These are phyloP conservation scores for Anastatus disparis DNA, from an alignment of 1,140 invertebrate genomes.

Conservation along the genomic window DNA sequence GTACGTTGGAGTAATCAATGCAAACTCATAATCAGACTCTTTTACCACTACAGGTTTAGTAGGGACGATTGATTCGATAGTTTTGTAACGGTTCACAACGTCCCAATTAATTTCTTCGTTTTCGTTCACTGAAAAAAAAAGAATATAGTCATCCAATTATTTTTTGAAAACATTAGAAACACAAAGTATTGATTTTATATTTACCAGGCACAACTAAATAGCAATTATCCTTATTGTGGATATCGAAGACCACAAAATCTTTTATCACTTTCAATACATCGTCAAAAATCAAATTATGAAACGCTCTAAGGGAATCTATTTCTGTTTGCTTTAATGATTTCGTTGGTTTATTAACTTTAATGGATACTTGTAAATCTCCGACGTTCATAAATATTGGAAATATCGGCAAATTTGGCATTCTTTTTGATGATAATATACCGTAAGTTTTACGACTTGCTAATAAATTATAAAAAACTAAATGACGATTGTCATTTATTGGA, in stretches of 20 bases:
- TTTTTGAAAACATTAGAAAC: neutral
- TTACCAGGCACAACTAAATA: slow-evolving; percentile 81
- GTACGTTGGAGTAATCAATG: slow-evolving; percentile 55
- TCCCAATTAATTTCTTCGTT: slow-evolving; percentile 74
- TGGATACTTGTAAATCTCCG: slow-evolving; percentile 78
- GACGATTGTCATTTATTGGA: slow-evolving; percentile 52
- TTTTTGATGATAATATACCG: slow-evolving; percentile 71
- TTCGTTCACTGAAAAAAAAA: slow-evolving; percentile 37
- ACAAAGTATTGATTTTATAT: slow-evolving; percentile 10
- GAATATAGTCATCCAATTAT: neutral
- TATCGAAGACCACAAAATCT: slow-evolving; percentile 80
- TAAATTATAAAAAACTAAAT: slow-evolving; percentile 56
- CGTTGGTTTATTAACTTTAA: slow-evolving; percentile 68
- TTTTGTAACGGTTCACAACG: slow-evolving; percentile 62
- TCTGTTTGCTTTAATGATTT: slow-evolving; percentile 67
- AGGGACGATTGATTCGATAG: slow-evolving; percentile 52
- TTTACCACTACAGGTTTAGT: slow-evolving; percentile 39
- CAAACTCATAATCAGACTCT: slow-evolving; percentile 51
- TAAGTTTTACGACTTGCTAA: slow-evolving; percentile 59
- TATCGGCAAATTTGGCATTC: slow-evolving; percentile 71
- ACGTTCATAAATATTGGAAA: slow-evolving; percentile 90
- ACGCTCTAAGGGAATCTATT: slow-evolving; percentile 70
- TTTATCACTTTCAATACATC: slow-evolving; percentile 83
- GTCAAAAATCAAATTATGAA: slow-evolving; percentile 72
- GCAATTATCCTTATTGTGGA: slow-evolving; percentile 72